Percentiles rank a stretch among this genome's conserved stretches.
Conservation (phyloP, 2,113 vertebrate genomes). For the Psephotus haematonotus region DNA sequence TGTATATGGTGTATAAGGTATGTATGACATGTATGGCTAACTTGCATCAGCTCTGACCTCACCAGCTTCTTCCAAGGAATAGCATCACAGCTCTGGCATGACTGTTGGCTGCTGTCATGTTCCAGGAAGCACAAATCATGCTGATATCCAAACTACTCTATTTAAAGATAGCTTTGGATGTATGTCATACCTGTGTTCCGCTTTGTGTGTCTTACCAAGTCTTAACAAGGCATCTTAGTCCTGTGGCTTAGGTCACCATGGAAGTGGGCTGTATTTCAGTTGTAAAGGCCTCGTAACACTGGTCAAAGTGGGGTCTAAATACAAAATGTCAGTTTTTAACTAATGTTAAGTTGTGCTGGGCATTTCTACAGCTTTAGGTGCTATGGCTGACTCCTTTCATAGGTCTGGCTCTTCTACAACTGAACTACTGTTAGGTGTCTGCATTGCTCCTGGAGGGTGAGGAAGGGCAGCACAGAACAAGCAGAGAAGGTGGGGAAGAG, state of each 20-base stretch:
- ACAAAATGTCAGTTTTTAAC: neutral
- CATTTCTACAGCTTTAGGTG: neutral
- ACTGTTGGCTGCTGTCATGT: neutral
- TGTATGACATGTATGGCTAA: neutral
- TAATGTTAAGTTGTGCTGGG: neutral
- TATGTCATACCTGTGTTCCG: neutral
- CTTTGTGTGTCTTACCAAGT: neutral
- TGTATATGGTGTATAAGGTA: neutral
- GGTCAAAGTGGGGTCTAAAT: neutral
- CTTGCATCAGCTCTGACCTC: neutral
- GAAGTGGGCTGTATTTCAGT: too few species aligned
- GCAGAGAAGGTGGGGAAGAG: neutral
- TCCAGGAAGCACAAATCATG: neutral
- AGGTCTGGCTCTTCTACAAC: neutral
- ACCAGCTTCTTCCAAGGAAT: neutral
- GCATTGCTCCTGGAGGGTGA: neutral
- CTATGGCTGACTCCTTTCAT: neutral
- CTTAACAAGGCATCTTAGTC: neutral
- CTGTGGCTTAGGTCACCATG: neutral
- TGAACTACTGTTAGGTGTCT: neutral
- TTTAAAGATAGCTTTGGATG: neutral
- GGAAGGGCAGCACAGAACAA: neutral
- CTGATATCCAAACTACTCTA: neutral
- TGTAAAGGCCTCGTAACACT: too few species aligned
- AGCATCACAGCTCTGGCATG: neutral